phyloP scores from a whole-genome alignment of 2,888 invertebrate genomes.

The Rotaria macrura region DNA sequence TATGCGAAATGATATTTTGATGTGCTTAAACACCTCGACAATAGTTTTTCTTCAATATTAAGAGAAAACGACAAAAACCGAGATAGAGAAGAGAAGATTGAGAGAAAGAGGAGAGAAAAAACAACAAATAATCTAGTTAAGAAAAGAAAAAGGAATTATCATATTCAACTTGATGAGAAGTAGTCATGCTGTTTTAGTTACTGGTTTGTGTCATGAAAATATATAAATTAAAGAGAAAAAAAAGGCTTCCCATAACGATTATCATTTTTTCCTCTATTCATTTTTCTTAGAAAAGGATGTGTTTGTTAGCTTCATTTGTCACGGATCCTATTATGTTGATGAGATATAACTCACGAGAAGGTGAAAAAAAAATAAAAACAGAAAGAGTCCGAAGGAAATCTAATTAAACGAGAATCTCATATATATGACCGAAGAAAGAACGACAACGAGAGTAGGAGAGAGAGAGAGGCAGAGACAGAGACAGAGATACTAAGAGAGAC shows the following conservation, averaged over 20 bases:
- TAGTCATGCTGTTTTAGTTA: neutral
- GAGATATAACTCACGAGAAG: neutral
- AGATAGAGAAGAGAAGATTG: too few relatives aligned
- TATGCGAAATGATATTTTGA: too few relatives aligned
- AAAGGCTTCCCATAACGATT: neutral
- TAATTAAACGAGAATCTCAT: neutral
- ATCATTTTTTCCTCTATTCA: neutral
- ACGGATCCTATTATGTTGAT: slow-evolving; percentile 2
- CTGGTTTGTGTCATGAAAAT: neutral
- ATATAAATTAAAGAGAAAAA: neutral
- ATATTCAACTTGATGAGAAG: neutral
- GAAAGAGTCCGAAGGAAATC: neutral
- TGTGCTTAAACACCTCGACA: too few relatives aligned
- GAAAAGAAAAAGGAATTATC: neutral
- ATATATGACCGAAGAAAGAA: neutral
- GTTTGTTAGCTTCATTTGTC: neutral
- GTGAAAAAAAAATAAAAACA: neutral
- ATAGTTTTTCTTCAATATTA: too few relatives aligned
- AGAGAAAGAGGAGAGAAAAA: neutral
- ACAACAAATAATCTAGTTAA: neutral
- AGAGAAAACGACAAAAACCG: too few relatives aligned
- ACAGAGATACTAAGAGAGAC: neutral
- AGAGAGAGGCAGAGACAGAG: neutral
- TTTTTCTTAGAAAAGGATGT: neutral
- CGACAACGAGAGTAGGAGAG: neutral